Conservation (phyloP, 2,113 vertebrate species). For the Ahaetulla prasina region DNA sequence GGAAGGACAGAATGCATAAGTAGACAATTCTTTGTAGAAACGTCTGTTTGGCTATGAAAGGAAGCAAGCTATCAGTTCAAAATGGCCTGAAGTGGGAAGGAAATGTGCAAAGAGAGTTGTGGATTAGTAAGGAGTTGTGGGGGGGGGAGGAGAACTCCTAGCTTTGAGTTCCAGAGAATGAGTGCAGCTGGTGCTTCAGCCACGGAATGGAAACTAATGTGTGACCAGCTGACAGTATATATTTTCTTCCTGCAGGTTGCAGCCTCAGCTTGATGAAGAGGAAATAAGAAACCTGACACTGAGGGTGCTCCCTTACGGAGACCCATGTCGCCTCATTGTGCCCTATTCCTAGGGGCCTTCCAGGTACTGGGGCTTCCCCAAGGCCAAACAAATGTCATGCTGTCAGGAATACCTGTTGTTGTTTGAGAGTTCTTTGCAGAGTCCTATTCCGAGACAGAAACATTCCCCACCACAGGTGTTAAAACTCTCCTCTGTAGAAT, state of each 20-base stretch:
- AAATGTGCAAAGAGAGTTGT: not conserved
- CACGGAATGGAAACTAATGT: not conserved
- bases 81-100: not conserved
- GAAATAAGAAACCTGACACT: not conserved
- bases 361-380: slow-evolving; percentile 2
- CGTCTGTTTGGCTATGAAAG: not conserved
- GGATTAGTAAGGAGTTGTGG: not conserved
- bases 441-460: not conserved
- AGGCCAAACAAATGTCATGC: not conserved
- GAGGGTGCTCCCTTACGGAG: not conserved
- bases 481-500: not conserved
- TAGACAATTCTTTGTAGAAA: not conserved
- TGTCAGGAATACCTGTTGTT: not conserved
- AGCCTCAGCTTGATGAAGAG: slow-evolving; percentile 1
- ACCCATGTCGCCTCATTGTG: not conserved
- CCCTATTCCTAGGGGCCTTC: slow-evolving; percentile 1
- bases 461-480: not conserved
- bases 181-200: not conserved
- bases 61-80: not conserved
- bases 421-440: not conserved
- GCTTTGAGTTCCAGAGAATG: not conserved
- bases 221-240: not conserved
- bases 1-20: not conserved
- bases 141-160: not conserved
- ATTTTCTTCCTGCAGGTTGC: slow-evolving; percentile 7